Evolutionary conservation across 1,140 invertebrate species (phyloP), one percentile per base, ranked within the genome.

Genomic region (Coptotermes formosanus): DNA sequence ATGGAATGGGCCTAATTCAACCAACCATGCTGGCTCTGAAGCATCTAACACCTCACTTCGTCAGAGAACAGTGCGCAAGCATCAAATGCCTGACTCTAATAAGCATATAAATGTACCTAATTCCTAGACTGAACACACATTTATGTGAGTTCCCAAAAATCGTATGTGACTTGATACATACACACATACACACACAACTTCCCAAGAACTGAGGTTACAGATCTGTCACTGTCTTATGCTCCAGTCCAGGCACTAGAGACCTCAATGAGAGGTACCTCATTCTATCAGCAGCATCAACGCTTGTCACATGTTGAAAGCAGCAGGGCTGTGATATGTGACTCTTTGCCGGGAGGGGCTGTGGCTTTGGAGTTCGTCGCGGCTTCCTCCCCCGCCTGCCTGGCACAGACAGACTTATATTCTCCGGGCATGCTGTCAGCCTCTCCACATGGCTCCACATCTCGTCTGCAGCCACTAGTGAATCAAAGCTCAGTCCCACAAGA

Each of bases 221-320:
- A 14, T 75, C 64, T n/a, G 64, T 75, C 14, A 30, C 25, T 75
- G 64, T 75, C n/a, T 75, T 75, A 30, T 75, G 25, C 64, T 75
- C 9, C n/a, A 75, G 30, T 25, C 64, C 82, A 7, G 92, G 91
- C 0, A 92, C 90, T 85, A 93, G 90, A 2, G 93, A 93, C 88
- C 95, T 94, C 82, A 96, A 91, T 23, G 95, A 95, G 88, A 93
- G 94, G 88, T 95, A 95, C 85, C 94, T 91, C 81, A 92, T 91
- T 83, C 93, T 92, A 88, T 96, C 95, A 84, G 93, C 93, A 30
- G 93, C 91, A 86, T 96, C 95, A 21, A 97, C 94, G 87, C 94
- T 96, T 45, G 96, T 97, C 82, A 97, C 94, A 89, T 97, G 97
- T 86, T 97, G 95, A 90, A 97, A 97, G 89, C 96, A 96, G 90